Conservation (phyloP, 2,888 invertebrate genomes). For the Netelia inedita region DNA sequence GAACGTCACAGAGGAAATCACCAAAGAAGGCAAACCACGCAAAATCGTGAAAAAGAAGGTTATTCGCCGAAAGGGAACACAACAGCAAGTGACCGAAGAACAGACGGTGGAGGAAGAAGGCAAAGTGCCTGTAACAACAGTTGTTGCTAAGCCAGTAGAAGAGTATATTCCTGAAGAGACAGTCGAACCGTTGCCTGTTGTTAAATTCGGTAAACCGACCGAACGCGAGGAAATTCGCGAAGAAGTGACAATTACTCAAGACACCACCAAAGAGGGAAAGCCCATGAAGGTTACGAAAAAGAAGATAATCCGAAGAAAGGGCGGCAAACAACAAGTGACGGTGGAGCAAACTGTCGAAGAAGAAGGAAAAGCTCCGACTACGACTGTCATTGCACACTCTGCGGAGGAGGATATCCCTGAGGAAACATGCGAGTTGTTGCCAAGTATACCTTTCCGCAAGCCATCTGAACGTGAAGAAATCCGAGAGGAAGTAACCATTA, state of each 20-base stretch:
- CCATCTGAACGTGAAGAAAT: constrained; percentile 75
- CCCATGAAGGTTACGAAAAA: constrained; percentile 80
- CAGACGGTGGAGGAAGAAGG: constrained; percentile 83
- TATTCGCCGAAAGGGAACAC: constrained; percentile 82
- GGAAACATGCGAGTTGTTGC: constrained; percentile 44
- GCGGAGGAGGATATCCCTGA: constrained; percentile 65
- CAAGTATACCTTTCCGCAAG: constrained; percentile 38
- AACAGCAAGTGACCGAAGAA: constrained; percentile 84
- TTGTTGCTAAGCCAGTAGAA: constrained; percentile 78
- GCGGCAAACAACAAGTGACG: constrained; percentile 83
- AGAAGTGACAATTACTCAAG: constrained; percentile 75
- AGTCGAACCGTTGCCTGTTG: constrained; percentile 37
- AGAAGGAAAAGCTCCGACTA: constrained; percentile 82
- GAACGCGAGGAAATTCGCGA: constrained; percentile 75
- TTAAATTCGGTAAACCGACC: constrained; percentile 63
- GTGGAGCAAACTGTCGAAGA: constrained; percentile 84
- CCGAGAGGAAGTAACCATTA: constrained; percentile 73
- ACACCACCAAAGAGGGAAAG: constrained; percentile 71
- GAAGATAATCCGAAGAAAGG: constrained; percentile 83
- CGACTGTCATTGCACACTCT: constrained; percentile 80
- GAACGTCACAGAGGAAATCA: constrained; percentile 75
- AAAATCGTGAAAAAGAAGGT: constrained; percentile 82
- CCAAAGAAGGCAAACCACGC: constrained; percentile 71
- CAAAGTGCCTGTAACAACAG: constrained; percentile 81
- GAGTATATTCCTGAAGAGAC: constrained; percentile 69